Conservation (phyloP, 2,113 vertebrate species). For the Microcebus griseorufus region DNA sequence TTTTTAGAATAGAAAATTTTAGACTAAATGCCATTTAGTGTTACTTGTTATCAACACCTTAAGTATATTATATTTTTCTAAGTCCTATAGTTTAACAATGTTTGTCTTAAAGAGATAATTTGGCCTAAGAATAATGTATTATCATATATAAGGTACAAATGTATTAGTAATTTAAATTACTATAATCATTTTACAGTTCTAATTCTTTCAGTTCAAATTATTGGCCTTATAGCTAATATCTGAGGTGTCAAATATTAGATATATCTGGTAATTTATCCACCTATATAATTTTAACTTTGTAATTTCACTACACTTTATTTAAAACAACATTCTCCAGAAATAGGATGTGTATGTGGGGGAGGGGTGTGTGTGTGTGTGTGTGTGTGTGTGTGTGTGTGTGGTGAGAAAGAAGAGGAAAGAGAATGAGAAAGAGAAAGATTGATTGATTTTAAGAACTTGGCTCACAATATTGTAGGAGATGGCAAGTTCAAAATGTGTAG, state of each 20-base stretch:
- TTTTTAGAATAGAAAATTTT: background rate
- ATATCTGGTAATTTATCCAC: background rate
- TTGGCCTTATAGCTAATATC: background rate
- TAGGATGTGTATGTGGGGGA: background rate
- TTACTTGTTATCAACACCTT: constrained; percentile 13
- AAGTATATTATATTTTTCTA: background rate
- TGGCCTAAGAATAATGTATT: background rate
- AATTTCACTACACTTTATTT: constrained; percentile 19
- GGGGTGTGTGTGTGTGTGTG: background rate
- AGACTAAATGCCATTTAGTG: background rate
- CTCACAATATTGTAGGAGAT: background rate
- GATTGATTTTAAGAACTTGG: background rate
- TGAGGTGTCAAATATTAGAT: background rate
- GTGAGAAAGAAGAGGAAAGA: background rate
- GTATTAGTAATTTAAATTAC: constrained; percentile 61
- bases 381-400: background rate
- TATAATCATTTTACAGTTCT: constrained; percentile 22
- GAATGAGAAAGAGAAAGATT: background rate
- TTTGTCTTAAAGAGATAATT: constrained; percentile 53
- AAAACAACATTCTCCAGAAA: constrained; percentile 12
- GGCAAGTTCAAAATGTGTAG: background rate
- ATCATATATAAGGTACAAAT: background rate
- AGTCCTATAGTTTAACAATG: constrained; percentile 33
- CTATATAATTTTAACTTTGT: background rate
- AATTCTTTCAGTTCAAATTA: constrained; percentile 5